Evolutionary conservation across 2,113 vertebrate species (phyloP).

Genomic region (Limnothrissa miodon): DNA sequence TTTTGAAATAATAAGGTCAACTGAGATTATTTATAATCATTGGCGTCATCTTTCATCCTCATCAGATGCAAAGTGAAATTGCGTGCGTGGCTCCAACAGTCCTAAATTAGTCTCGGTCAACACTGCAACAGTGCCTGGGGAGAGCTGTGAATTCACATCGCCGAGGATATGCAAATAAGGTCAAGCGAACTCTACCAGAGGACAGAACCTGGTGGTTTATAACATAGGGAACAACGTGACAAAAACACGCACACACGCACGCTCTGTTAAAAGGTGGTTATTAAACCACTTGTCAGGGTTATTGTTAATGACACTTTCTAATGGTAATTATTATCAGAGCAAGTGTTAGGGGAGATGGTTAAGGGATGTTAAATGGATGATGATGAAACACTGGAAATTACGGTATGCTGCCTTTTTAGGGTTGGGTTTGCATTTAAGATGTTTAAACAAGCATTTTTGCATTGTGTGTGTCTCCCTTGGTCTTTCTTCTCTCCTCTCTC

Average conservation of each 20-base stretch:
- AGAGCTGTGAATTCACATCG: neutral
- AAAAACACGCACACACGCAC: neutral
- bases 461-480: neutral
- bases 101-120: neutral
- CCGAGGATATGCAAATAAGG: neutral
- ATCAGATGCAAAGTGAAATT: neutral
- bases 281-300: neutral
- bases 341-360: neutral
- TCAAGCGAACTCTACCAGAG: neutral
- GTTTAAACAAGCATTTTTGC: slow-evolving; percentile 29
- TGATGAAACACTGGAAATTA: neutral
- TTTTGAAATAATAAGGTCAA: slow-evolving; percentile 27
- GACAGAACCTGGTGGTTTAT: neutral
- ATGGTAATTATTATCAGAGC: neutral
- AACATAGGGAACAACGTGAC: neutral
- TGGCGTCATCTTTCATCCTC: slow-evolving; percentile 2
- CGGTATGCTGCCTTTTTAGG: neutral
- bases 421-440: neutral
- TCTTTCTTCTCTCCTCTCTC: neutral
- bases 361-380: neutral
- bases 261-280: neutral
- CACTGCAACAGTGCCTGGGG: neutral
- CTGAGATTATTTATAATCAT: slow-evolving; percentile 5
- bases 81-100: neutral
- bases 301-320: neutral